Percentiles rank a stretch among this genome's conserved stretches.
Conservation (phyloP, 2,797 vertebrate genomes). For the Fistularia commersonii region DNA sequence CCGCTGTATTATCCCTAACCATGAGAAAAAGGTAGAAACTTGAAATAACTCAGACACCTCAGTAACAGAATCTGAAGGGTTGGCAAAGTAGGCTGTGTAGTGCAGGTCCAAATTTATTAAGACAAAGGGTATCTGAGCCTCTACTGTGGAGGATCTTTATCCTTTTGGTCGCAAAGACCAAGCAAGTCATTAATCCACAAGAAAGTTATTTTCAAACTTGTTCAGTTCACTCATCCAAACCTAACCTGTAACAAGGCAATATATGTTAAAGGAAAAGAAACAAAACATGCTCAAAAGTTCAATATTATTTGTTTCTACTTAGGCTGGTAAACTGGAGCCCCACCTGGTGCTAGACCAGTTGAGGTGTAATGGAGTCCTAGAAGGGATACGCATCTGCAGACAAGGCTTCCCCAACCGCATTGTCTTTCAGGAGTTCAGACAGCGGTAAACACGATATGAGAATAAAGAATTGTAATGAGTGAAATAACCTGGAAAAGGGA, state of each 20-base stretch:
- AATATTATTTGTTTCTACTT: neutral
- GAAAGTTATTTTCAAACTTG: too few relatives aligned
- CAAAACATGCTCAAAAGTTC: neutral
- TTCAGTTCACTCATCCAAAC: too few relatives aligned
- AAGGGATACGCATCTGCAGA: slow-evolving; percentile 97
- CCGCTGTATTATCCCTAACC: slow-evolving; percentile 98
- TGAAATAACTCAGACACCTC: too few relatives aligned
- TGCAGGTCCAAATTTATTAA: too few relatives aligned
- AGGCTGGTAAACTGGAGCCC: slow-evolving; percentile 93
- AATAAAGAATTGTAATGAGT: neutral
- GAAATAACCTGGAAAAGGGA: neutral
- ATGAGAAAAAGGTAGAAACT: slow-evolving; percentile 90
- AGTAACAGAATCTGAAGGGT: too few relatives aligned
- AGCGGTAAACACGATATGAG: slow-evolving; percentile 75
- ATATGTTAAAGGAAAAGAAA: neutral
- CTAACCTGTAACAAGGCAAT: too few relatives aligned
- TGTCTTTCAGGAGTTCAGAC: slow-evolving; percentile 99
- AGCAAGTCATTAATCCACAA: too few relatives aligned
- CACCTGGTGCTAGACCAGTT: slow-evolving; percentile 96
- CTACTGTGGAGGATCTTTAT: too few relatives aligned
- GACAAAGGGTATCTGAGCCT: too few relatives aligned
- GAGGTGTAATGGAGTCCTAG: slow-evolving; percentile 94
- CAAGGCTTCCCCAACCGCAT: slow-evolving; percentile 98
- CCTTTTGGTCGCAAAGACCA: too few relatives aligned
- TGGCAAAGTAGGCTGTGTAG: too few relatives aligned